These are phyloP conservation scores for Colletes latitarsis DNA, from an alignment of 1,140 invertebrate genomes.

Conservation along the genomic window DNA sequence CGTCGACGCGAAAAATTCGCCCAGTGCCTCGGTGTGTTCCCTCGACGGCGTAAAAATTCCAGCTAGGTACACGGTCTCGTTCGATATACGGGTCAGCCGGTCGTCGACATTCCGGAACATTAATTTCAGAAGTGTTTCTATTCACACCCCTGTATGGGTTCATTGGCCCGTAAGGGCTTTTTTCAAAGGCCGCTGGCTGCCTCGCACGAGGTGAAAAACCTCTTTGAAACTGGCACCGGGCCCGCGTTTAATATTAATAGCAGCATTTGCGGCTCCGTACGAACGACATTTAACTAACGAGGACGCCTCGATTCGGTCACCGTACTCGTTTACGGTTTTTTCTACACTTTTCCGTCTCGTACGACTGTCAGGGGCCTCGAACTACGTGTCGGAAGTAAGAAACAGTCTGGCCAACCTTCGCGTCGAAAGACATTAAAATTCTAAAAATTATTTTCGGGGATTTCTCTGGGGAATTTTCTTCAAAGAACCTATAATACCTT, in stretches of 20 bases:
- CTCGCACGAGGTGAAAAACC: constrained; percentile 45
- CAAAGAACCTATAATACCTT: no score
- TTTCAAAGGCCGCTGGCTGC: constrained; percentile 57
- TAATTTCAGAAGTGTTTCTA: constrained; percentile 71
- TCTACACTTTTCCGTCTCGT: background rate
- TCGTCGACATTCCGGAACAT: constrained; percentile 67
- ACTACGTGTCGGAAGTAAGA: no score
- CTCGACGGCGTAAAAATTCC: constrained; percentile 9
- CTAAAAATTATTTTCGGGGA: no score
- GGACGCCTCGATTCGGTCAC: constrained; percentile 40
- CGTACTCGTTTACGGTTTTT: background rate
- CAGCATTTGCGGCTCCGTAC: constrained; percentile 62
- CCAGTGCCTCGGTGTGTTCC: background rate
- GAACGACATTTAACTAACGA: constrained; percentile 66
- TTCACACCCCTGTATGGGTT: constrained; percentile 62
- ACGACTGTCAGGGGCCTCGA: no score
- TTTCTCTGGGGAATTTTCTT: no score
- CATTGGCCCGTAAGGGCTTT: constrained; percentile 61
- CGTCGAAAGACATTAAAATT: no score
- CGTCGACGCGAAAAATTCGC: constrained; percentile 9
- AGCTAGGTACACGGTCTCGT: background rate
- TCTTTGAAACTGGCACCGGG: constrained; percentile 54
- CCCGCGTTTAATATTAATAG: constrained; percentile 70
- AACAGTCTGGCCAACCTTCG: no score
- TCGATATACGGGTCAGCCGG: constrained; percentile 62